Evolutionary conservation across 2,888 invertebrate genomes (phyloP).

Genomic region (Rotaria socialis): DNA sequence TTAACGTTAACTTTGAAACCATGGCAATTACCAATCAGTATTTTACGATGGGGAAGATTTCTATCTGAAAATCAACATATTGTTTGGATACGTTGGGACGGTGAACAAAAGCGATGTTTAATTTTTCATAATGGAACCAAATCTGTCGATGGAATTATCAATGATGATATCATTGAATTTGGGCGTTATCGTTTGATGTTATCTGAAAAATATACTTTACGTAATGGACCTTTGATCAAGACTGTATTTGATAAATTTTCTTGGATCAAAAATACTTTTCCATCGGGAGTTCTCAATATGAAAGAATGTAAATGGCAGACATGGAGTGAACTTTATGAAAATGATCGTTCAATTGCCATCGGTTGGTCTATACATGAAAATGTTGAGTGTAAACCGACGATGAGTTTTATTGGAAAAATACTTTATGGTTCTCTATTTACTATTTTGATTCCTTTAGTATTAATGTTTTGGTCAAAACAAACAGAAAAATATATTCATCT

Average conservation of each 20-base stretch:
- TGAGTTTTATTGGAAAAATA: neutral
- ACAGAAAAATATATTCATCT: neutral
- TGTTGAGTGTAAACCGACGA: neutral
- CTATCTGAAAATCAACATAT: neutral
- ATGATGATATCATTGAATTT: neutral
- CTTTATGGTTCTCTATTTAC: neutral
- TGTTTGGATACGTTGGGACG: neutral
- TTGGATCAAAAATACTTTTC: neutral
- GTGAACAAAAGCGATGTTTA: neutral
- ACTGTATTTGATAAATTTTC: neutral
- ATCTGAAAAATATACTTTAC: neutral
- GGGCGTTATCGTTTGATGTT: neutral
- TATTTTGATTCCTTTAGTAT: neutral
- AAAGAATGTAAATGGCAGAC: constrained; percentile 6
- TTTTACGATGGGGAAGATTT: constrained; percentile 13
- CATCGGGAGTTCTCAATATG: neutral
- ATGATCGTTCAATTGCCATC: neutral
- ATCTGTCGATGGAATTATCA: neutral
- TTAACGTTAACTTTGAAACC: neutral
- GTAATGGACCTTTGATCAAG: neutral
- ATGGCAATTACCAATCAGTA: neutral
- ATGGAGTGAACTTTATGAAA: neutral
- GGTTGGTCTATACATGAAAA: constrained; percentile 16
- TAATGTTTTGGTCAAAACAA: neutral
- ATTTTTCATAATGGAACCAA: neutral